Evolutionary conservation across 2,797 vertebrate species (phyloP).

Genomic region (Echeneis naucrates): DNA sequence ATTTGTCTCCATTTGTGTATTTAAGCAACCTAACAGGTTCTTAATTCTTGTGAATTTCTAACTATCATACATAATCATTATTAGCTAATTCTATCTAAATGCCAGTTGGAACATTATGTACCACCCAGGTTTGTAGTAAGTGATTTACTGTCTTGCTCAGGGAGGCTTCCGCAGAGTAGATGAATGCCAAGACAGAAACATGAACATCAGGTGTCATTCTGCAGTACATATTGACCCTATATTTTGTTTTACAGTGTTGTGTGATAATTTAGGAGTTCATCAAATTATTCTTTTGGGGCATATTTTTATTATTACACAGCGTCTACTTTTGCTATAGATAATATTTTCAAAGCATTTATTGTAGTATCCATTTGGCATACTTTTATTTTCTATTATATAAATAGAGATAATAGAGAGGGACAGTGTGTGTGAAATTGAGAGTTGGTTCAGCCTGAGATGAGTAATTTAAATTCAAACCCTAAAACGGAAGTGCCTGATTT

Average conservation of each 20-base stretch:
- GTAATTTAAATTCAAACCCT: conserved; percentile 13
- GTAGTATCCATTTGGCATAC: background rate
- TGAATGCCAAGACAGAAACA: background rate
- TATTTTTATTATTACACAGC: background rate
- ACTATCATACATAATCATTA: background rate
- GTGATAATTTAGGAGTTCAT: background rate
- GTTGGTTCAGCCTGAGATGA: conserved; percentile 10
- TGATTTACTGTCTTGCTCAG: conserved; percentile 5
- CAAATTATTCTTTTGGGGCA: background rate
- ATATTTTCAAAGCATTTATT: background rate
- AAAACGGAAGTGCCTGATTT: background rate
- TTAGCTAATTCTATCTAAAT: background rate
- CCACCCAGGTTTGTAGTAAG: conserved; percentile 2
- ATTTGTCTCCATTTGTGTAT: background rate
- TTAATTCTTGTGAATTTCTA: background rate
- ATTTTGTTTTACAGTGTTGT: background rate
- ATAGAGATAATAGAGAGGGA: too few species aligned
- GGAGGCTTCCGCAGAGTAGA: background rate
- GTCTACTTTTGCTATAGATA: background rate
- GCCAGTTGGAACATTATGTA: background rate
- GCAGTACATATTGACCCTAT: background rate
- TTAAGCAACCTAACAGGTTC: conserved; percentile 21
- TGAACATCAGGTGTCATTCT: background rate
- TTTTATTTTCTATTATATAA: background rate
- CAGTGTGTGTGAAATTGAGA: background rate